Evolutionary conservation across 2,797 vertebrate genomes (phyloP), one percentile per base, ranked within the genome.

Genomic region (Platalea minor): DNA sequence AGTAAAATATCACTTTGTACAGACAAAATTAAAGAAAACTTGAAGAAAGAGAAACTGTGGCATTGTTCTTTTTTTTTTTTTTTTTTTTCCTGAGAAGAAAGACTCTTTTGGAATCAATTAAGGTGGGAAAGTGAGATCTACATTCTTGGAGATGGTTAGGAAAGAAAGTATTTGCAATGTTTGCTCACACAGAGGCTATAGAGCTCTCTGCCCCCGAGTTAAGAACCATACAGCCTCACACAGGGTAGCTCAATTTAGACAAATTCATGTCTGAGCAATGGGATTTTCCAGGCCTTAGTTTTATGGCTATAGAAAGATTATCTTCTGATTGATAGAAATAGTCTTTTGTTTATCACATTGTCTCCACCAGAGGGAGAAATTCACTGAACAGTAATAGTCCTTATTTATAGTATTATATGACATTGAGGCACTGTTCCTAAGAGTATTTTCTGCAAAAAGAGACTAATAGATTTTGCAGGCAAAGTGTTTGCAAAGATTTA

Each of bases 361-460:
- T 48, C 39, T 75, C 82, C 89, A 92, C 72, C 73, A 95, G 94
- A 96, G 86, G 92, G 91, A 93, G 93, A 94, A 91, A 73, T 64
- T 77, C 74, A 57, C 68, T 31, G 53, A 46, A 63, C 17, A 51
- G 41, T 51, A 74, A 70, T 16, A 8, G 53, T 51, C 60, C 26
- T 83, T 91, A 65, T 83, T 95, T 75, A 72, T n/a, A 57, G 65
- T 54, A 72, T 88, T 75, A 41, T 29, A 13, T 39, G 84, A 72
- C 85, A 54, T 37, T 21, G 57, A 88, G 50, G 29, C 68, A 37
- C 41, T 39, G 50, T 17, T 83, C 56, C 79, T 88, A 28, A 24
- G 72, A 83, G 72, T 57, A 64, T 85, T 88, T 94, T 85, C 77
- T 85, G 54, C 82, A 78, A 25, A 28, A 57, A 92, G 87, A 88